phyloP scores from a whole-genome alignment of 2,113 vertebrate genomes.

The Prionailurus bengalensis region DNA sequence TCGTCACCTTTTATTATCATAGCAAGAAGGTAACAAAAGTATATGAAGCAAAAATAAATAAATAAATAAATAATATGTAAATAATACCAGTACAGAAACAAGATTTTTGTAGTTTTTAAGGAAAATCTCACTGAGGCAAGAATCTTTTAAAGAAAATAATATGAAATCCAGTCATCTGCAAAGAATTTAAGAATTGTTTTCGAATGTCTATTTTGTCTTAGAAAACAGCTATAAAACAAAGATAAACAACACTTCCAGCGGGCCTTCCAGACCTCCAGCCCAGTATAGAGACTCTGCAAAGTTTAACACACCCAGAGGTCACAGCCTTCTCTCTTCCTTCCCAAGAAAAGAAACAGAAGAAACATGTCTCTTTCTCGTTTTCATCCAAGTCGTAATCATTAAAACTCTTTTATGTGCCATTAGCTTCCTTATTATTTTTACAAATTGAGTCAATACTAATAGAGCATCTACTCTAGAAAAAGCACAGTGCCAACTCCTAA shows the following conservation, averaged over 20 bases:
- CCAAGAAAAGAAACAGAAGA: not conserved
- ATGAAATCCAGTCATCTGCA: not conserved
- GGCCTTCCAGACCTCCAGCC: not conserved
- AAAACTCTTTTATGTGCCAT: not conserved
- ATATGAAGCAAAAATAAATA: not conserved
- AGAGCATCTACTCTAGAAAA: not conserved
- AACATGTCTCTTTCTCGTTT: not conserved
- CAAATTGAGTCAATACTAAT: not conserved
- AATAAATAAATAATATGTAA: not conserved
- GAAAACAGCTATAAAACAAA: conserved; percentile 44
- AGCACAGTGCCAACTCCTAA: not conserved
- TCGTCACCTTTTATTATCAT: not conserved
- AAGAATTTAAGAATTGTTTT: conserved; percentile 48
- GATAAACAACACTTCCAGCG: not conserved
- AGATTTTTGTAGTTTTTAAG: conserved; percentile 27
- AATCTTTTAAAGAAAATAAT: conserved; percentile 29
- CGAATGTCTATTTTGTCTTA: conserved; percentile 5
- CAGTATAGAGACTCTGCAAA: not conserved
- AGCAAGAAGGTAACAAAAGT: not conserved
- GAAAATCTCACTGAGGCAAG: conserved; percentile 6
- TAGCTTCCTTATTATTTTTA: not conserved
- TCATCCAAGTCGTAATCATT: not conserved
- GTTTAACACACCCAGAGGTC: not conserved
- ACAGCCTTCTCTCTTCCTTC: not conserved
- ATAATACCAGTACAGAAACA: not conserved